These are phyloP conservation scores for Hydra vulgaris DNA, from an alignment of 30 jellyfish, hydroid and myxozoan genomes.

Conservation along the genomic window DNA sequence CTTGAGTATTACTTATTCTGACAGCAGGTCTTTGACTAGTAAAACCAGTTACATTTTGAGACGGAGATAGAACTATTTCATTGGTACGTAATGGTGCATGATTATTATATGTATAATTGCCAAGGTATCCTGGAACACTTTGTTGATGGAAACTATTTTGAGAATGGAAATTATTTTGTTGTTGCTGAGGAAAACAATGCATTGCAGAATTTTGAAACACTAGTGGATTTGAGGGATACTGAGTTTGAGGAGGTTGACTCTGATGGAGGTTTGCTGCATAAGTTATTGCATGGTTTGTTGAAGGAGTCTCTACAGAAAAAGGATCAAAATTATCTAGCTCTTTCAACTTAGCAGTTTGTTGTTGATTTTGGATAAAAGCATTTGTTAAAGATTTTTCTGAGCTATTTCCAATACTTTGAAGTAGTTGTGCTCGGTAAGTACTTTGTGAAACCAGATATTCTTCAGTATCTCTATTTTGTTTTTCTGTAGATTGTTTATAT, in stretches of 20 bases:
- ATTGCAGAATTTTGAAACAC: not conserved
- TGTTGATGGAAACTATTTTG: not conserved
- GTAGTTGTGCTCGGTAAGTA: not conserved
- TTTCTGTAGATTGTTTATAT: not conserved
- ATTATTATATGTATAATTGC: not conserved
- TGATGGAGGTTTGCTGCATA: not conserved
- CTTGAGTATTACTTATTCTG: not conserved
- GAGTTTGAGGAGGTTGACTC: too few relatives aligned
- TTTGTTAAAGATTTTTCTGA: not conserved
- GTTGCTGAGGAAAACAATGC: not conserved
- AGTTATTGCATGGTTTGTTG: not conserved
- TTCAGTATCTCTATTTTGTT: not conserved
- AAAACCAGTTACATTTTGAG: not conserved
- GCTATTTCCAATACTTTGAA: not conserved
- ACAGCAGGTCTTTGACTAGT: constrained; percentile 22
- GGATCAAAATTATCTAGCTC: constrained; percentile 10
- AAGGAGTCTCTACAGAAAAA: not conserved
- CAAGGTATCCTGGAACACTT: not conserved
- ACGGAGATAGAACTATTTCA: not conserved
- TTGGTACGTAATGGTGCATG: not conserved
- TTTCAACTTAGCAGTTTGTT: not conserved
- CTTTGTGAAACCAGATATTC: not conserved
- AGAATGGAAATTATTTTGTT: not conserved
- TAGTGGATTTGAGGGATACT: not conserved
- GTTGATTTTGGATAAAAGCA: not conserved